Evolutionary conservation across 2,888 invertebrate genomes (phyloP), one percentile per base, ranked within the genome.

Genomic region (Macrophya annulata): DNA sequence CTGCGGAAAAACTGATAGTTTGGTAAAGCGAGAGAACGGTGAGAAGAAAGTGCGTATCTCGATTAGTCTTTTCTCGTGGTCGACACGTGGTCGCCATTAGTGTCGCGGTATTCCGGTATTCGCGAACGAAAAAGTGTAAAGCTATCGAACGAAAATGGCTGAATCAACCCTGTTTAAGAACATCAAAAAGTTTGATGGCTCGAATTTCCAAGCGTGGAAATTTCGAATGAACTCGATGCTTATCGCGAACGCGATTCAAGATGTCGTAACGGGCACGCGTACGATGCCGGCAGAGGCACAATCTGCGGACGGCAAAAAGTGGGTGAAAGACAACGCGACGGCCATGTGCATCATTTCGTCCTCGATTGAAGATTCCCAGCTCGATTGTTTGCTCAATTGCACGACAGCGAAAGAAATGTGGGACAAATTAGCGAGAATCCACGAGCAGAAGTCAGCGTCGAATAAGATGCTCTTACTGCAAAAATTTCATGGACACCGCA

Each of bases 121-220:
- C 45, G 45, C 45, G 45, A 1, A 25, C 48, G 45, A 10, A 48
- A 9, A 74, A 43, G n/a, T 4, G 17, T n/a, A n/a, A n/a, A n/a
- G n/a, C n/a, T n/a, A 74, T 74, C 43, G 45, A 74, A 17, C 15
- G 43, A 45, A 4, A 43, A 74, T 51, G 74, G 12, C 62, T 9
- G 84, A 55, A 77, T 31, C 37, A 85, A 85, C 48, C n/a, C 15
- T n/a, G 2, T 4, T 62, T 55, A 97, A 96, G 93, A 94, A 95
- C 92, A 89, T 91, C 93, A 92, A 92, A 91, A 90, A 89, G 86
- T 86, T 87, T 84, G 85, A 88, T 79, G 87, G 87, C 43, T 81
- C 81, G 59, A 87, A 88, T 84, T 86, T 86, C 31, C 85, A 85
- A 77, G 48, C 48, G 21, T 86, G 85, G 85, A 86, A 87, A 85